Base-by-base conservation (phyloP, 1,140 invertebrate species). In the Zaprionus ornatus region DNA sequence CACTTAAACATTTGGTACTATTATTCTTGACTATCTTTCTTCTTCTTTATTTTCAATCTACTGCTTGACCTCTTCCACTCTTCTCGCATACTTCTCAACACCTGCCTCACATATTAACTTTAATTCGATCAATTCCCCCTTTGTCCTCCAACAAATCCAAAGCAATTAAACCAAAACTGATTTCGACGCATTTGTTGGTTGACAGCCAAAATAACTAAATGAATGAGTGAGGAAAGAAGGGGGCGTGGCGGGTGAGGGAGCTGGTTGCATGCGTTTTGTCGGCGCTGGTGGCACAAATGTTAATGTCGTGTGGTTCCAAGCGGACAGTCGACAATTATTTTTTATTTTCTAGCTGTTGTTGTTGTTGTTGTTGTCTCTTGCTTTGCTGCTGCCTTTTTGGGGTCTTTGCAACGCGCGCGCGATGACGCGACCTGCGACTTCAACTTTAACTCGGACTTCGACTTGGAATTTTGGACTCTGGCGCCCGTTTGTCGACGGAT, bases 271-370 rank as follows among this genome's bases (percentile, higher is more conserved):
- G 65, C 65, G 65, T 68, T 68, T 68, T 59, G 65, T 68, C 60
- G 66, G 64, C 54, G 74, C 74, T 84, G 80, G 77, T 84, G 82
- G 81, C 77, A 80, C 66, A 84, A 84, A 77, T 80, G 77, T 80
- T 84, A 84, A 80, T 77, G 80, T 80, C 73, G 70, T 77, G 74
- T 77, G 81, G 74, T 83, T 61, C 61, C 32, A 71, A 66, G 27
- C 60, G 56, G 37, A 64, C 65, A 56, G 52, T 63, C 66, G 59
- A 65, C 62, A 42, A 78, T 74, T 66, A 65, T 74, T 60, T 61
- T 32, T 48, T 27, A 37, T 66, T 66, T 72, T 66, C 23, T 66
- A 66, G 62, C 32, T 59, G 25, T 32, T 63, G 15, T 45, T 45
- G 15, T 48, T 64, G 17, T 32, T 63, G 21, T 23, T 32, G 19